Percentiles rank a stretch among this genome's conserved stretches.
Evolutionary conservation across 2,888 invertebrate species (phyloP).

Genomic region (Netelia inedita): DNA sequence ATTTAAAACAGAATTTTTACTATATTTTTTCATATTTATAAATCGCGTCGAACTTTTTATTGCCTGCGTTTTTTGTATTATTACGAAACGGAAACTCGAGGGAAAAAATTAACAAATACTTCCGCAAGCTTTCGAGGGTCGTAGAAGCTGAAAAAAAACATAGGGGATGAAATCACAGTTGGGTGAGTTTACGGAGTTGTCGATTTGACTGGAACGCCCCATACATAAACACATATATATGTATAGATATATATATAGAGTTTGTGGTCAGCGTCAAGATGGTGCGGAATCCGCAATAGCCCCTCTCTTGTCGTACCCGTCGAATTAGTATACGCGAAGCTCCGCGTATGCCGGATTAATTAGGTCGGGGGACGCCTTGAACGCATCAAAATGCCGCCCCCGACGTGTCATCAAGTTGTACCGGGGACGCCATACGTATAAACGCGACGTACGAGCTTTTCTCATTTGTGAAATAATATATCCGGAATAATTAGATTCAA

Average conservation of each 20-base stretch:
- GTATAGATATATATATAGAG: slow-evolving; percentile 20
- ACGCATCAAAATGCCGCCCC: slow-evolving; percentile 42
- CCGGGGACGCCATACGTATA: neutral
- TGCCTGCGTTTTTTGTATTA: too few species aligned
- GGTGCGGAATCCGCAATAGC: slow-evolving; percentile 50
- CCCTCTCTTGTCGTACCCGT: slow-evolving; percentile 30
- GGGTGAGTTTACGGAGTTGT: neutral
- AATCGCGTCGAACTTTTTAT: too few species aligned
- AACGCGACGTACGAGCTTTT: neutral
- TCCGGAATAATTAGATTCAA: neutral
- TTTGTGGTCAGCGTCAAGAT: slow-evolving; percentile 48
- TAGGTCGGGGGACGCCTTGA: slow-evolving; percentile 54
- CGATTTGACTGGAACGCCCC: neutral
- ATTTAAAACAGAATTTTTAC: neutral
- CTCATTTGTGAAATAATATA: slow-evolving; percentile 2
- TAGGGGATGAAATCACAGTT: too few species aligned
- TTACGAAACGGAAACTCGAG: too few species aligned
- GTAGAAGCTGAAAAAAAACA: too few species aligned
- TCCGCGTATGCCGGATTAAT: slow-evolving; percentile 51
- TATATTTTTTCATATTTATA: neutral
- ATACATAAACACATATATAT: slow-evolving; percentile 20
- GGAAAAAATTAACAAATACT: too few species aligned
- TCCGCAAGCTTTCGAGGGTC: too few species aligned
- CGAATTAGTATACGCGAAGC: slow-evolving; percentile 47
- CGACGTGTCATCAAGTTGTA: slow-evolving; percentile 25